Conservation (phyloP, 1,140 invertebrate genomes). For the Euglossa dilemma region DNA sequence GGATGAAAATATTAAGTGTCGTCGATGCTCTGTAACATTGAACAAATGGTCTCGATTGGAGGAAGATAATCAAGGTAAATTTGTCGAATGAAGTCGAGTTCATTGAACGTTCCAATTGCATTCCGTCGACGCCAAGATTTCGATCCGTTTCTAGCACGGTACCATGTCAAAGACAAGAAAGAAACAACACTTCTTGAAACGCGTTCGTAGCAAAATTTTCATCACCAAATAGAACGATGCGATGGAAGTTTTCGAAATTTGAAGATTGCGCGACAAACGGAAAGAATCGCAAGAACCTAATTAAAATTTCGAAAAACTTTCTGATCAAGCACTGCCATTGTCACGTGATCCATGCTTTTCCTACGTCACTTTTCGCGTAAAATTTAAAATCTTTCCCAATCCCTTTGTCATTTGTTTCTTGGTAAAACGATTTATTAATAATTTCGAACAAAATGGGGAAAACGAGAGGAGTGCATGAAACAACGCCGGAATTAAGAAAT, state of each 20-base stretch:
- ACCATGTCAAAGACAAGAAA: constrained; percentile 38
- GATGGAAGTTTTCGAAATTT: not conserved
- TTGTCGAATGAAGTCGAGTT: constrained; percentile 5
- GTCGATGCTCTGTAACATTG: not conserved
- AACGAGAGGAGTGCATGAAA: constrained; percentile 80
- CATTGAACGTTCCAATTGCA: constrained; percentile 32
- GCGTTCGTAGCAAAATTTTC: not conserved
- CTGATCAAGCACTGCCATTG: constrained; percentile 54
- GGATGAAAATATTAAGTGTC: constrained; percentile 10
- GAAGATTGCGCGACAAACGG: constrained; percentile 3
- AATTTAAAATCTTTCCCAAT: constrained; percentile 59
- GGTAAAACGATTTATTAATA: not conserved
- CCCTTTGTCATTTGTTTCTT: not conserved
- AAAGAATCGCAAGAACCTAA: constrained; percentile 27
- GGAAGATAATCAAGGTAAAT: not conserved
- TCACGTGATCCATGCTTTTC: constrained; percentile 67
- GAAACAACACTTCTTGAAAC: constrained; percentile 17
- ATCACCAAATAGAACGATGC: not conserved
- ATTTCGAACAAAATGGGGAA: constrained; percentile 73
- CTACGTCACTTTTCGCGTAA: constrained; percentile 67
- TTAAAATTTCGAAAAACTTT: constrained; percentile 56
- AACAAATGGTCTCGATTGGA: not conserved
- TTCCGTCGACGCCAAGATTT: constrained; percentile 24
- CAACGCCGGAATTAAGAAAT: constrained; percentile 80
- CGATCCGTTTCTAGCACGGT: constrained; percentile 1